Evolutionary conservation across 1,140 invertebrate genomes (phyloP).

Genomic region (Caenorhabditis remanei): DNA sequence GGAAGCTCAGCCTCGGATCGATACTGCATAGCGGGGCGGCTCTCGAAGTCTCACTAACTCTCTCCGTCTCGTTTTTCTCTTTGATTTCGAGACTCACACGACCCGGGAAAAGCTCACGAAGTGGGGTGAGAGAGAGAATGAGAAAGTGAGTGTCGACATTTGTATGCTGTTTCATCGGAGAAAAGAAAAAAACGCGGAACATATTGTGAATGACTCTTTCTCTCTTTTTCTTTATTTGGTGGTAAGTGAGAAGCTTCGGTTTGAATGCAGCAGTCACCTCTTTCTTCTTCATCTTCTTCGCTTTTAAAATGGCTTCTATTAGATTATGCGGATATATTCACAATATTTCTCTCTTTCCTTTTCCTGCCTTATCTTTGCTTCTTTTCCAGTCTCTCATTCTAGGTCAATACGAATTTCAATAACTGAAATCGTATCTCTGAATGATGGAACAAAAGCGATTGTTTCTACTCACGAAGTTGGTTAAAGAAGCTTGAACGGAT

Average conservation of each 20-base stretch:
- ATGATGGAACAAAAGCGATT: too few relatives aligned
- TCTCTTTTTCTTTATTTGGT: not conserved
- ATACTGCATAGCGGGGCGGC: conserved; percentile 48
- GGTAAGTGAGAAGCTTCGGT: not conserved
- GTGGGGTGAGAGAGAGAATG: conserved; percentile 27
- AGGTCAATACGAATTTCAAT: too few relatives aligned
- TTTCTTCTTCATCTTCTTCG: not conserved
- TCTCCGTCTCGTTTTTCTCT: conserved; percentile 44
- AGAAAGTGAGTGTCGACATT: conserved; percentile 18
- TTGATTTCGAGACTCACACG: conserved; percentile 46
- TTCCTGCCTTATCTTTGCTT: not conserved
- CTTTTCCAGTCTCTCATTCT: not conserved
- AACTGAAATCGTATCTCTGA: too few relatives aligned
- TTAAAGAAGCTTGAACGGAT: too few relatives aligned
- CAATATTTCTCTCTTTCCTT: not conserved
- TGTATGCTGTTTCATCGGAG: conserved; percentile 26
- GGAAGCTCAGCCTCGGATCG: conserved; percentile 30
- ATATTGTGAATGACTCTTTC: not conserved
- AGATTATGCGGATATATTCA: not conserved
- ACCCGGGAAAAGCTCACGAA: conserved; percentile 44
- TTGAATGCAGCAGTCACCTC: not conserved
- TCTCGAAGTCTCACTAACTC: conserved; percentile 16
- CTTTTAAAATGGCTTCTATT: not conserved
- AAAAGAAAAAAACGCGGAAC: not conserved
- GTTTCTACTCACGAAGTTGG: too few relatives aligned